Percentiles rank a stretch among this genome's conserved stretches.
Evolutionary conservation across 2,797 vertebrate species (phyloP).

Genomic region (Sebastes oblongus): DNA sequence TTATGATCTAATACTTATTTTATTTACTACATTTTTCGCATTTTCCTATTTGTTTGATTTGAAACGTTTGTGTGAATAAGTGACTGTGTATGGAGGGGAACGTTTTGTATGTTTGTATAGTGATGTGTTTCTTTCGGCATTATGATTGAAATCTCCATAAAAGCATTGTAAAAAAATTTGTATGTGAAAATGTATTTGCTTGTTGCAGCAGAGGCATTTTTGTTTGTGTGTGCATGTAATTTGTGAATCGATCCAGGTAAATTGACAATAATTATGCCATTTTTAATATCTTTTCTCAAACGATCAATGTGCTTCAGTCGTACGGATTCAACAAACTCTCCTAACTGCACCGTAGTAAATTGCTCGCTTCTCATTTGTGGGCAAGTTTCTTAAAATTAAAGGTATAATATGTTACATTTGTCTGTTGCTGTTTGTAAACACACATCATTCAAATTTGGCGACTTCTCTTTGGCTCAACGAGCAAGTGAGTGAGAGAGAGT

Average conservation of each 20-base stretch:
- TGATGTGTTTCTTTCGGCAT: not conserved
- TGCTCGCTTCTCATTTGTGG: not conserved
- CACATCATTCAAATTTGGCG: too few species aligned
- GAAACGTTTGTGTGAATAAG: not conserved
- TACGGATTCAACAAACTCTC: not conserved
- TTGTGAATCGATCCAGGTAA: not conserved
- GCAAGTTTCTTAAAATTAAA: not conserved
- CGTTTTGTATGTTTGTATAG: not conserved
- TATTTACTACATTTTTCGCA: too few species aligned
- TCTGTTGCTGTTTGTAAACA: too few species aligned
- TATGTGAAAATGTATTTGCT: too few species aligned
- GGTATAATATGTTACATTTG: too few species aligned
- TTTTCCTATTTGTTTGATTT: not conserved
- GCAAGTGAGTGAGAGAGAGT: too few species aligned
- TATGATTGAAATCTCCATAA: not conserved
- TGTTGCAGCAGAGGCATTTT: not conserved
- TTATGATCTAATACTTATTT: too few species aligned
- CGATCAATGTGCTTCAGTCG: not conserved
- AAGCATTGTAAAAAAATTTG: not conserved
- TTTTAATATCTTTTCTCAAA: slow-evolving; percentile 4
- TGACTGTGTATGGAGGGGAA: not conserved
- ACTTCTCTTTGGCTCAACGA: too few species aligned
- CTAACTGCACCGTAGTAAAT: not conserved
- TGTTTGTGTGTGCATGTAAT: not conserved
- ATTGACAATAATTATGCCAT: not conserved